phyloP scores from a whole-genome alignment of 2,888 invertebrate genomes.

The Monoplex corrugatus region DNA sequence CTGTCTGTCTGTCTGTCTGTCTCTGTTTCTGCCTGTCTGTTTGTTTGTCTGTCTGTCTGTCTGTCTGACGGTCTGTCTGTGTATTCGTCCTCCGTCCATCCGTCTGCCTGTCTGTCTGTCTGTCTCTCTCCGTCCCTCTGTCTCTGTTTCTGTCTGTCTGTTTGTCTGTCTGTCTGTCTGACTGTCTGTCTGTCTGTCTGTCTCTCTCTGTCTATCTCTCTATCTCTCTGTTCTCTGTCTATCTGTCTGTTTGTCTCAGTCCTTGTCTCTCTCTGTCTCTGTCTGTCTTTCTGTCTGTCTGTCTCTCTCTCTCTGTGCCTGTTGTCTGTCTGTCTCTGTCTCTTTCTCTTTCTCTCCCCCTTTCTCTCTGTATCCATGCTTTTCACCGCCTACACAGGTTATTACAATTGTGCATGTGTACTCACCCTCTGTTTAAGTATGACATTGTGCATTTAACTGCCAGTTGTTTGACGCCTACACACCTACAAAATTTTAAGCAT shows the following conservation, averaged over 20 bases:
- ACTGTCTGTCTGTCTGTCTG: background rate
- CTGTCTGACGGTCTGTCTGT: background rate
- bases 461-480: no score
- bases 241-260: background rate
- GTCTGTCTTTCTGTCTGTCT: background rate
- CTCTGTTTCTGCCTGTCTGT: background rate
- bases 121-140: background rate
- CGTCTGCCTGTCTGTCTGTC: no score
- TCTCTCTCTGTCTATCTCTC: no score
- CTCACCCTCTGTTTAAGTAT: background rate
- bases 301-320: background rate
- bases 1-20: background rate
- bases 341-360: background rate
- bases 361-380: background rate
- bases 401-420: background rate
- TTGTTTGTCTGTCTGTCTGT: background rate
- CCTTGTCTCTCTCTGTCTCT: background rate
- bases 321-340: background rate
- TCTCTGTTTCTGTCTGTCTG: background rate
- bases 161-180: background rate
- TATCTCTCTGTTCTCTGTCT: no score
- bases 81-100: background rate
- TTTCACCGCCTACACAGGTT: background rate
- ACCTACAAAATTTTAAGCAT: no score
- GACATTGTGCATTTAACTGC: background rate